phyloP scores from a whole-genome alignment of 2,888 invertebrate species.

The Lampropteryx suffumata region DNA sequence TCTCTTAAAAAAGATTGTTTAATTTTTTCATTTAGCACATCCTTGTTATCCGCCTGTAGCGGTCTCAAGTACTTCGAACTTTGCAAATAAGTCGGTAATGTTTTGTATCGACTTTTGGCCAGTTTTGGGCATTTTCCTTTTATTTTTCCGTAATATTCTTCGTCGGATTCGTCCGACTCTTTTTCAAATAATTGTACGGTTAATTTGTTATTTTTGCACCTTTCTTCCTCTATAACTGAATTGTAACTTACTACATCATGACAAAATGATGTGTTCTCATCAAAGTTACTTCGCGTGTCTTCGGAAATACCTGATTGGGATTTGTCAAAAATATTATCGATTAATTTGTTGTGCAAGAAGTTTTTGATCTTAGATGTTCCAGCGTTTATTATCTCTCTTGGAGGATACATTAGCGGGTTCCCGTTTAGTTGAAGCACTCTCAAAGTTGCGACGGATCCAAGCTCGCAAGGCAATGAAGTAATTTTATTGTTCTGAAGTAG shows the following conservation, averaged over 20 bases:
- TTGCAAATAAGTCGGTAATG: constrained; percentile 66
- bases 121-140: constrained; percentile 68
- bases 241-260: constrained; percentile 60
- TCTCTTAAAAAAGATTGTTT: constrained; percentile 70
- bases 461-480: constrained; percentile 82
- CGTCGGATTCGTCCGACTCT: constrained; percentile 51
- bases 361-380: constrained; percentile 69
- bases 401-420: constrained; percentile 85
- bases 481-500: constrained; percentile 85
- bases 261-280: constrained; percentile 40
- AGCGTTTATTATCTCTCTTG: constrained; percentile 73
- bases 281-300: constrained; percentile 41
- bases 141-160: constrained; percentile 50
- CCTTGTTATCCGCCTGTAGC: constrained; percentile 40
- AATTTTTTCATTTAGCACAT: constrained; percentile 56
- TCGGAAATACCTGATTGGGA: constrained; percentile 61
- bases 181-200: constrained; percentile 62
- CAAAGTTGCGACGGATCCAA: constrained; percentile 83
- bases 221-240: constrained; percentile 60
- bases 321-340: constrained; percentile 53
- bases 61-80: constrained; percentile 69
- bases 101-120: constrained; percentile 63
- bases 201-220: constrained; percentile 46
- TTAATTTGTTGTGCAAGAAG: constrained; percentile 62
- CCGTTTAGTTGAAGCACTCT: constrained; percentile 84